phyloP scores from a whole-genome alignment of 2,888 invertebrate species.

The Acronicta aceris region DNA sequence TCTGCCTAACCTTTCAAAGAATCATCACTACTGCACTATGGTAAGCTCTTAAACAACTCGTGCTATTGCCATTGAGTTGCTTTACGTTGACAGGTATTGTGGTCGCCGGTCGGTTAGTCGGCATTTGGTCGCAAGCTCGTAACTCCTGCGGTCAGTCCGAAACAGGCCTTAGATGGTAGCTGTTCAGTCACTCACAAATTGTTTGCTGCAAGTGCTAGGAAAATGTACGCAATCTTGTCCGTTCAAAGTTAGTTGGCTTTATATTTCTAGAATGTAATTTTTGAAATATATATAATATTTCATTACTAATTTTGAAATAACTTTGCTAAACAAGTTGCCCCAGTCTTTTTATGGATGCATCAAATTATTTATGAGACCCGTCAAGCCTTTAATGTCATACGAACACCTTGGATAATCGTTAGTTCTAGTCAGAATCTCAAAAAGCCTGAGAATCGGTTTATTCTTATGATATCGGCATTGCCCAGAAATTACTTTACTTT shows the following conservation, averaged over 20 bases:
- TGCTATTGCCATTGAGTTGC: constrained; percentile 26
- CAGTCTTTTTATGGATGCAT: no score
- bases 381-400: no score
- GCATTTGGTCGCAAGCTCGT: constrained; percentile 19
- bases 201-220: constrained; percentile 1
- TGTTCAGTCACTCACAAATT: constrained; percentile 4
- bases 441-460: no score
- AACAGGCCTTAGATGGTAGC: constrained; percentile 59
- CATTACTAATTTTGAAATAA: no score
- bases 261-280: neutral
- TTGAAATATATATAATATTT: no score
- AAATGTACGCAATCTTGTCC: neutral
- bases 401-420: no score
- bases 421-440: no score
- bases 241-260: neutral
- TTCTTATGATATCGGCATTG: no score
- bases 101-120: constrained; percentile 29
- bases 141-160: constrained; percentile 56
- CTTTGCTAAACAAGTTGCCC: no score
- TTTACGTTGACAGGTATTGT: constrained; percentile 33
- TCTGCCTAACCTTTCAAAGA: no score
- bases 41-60: constrained; percentile 5
- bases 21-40: neutral
- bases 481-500: no score
- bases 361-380: no score